phyloP scores from a whole-genome alignment of 2,888 invertebrate genomes.

The Dysmachus trigonus region DNA sequence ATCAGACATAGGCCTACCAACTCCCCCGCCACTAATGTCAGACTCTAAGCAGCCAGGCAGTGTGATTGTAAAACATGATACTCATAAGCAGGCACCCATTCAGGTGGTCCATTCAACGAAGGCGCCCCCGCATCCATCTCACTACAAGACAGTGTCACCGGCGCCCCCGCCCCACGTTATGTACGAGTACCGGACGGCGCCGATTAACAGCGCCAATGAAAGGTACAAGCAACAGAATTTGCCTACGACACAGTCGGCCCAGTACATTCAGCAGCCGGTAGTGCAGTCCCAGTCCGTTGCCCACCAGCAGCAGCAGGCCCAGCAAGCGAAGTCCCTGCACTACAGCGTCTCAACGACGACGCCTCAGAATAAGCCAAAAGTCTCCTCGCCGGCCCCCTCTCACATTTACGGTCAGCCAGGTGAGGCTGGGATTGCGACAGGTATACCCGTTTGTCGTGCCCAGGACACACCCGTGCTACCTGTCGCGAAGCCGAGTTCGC shows the following conservation, averaged over 20 bases:
- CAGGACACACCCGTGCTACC: constrained; percentile 59
- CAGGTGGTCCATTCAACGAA: constrained; percentile 47
- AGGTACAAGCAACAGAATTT: constrained; percentile 62
- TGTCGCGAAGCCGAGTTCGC: constrained; percentile 68
- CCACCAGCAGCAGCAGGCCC: constrained; percentile 48
- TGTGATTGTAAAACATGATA: constrained; percentile 79
- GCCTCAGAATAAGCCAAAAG: constrained; percentile 68
- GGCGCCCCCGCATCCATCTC: constrained; percentile 39
- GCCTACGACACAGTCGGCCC: constrained; percentile 57
- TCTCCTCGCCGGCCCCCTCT: constrained; percentile 79
- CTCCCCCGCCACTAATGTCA: constrained; percentile 74
- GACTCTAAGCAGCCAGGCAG: constrained; percentile 70
- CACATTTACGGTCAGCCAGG: constrained; percentile 55
- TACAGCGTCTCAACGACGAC: constrained; percentile 52
- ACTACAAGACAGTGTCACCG: constrained; percentile 58
- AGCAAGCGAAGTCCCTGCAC: constrained; percentile 58
- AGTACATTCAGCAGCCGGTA: constrained; percentile 48
- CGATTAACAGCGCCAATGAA: constrained; percentile 64
- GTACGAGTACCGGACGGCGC: constrained; percentile 58
- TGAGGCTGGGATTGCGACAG: constrained; percentile 67
- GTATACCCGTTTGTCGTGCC: constrained; percentile 67
- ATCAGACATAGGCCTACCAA: constrained; percentile 64
- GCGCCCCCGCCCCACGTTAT: constrained; percentile 58
- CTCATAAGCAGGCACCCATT: constrained; percentile 54
- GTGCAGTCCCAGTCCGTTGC: constrained; percentile 57